Conservation (phyloP, 2,888 invertebrate genomes). For the Cremastinae sp. region DNA sequence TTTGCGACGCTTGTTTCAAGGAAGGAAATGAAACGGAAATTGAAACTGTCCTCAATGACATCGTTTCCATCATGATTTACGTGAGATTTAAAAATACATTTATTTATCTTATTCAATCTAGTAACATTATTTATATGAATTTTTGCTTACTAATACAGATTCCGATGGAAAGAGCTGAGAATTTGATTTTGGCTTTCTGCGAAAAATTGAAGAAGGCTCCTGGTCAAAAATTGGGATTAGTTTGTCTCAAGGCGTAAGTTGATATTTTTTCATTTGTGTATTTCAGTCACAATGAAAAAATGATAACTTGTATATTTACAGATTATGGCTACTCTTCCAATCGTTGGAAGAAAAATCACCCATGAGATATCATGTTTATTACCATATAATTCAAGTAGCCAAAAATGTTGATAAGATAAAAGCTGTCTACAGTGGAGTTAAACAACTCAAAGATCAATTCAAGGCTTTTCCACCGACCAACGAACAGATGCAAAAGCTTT, state of each 20-base stretch:
- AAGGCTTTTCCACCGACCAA: slow-evolving; percentile 90
- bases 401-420: slow-evolving; percentile 92
- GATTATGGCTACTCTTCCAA: slow-evolving; percentile 95
- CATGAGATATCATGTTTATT: slow-evolving; percentile 95
- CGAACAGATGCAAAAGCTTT: slow-evolving; percentile 95
- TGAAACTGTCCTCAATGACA: slow-evolving; percentile 96
- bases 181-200: slow-evolving; percentile 94
- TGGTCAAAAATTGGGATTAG: slow-evolving; percentile 88
- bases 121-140: slow-evolving; percentile 9
- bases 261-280: neutral
- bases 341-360: slow-evolving; percentile 92
- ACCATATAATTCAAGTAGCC: slow-evolving; percentile 93
- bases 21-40: slow-evolving; percentile 93
- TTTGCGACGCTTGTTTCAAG: slow-evolving; percentile 95
- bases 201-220: slow-evolving; percentile 95
- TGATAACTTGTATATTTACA: slow-evolving; percentile 79
- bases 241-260: slow-evolving; percentile 92
- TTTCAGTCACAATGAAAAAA: neutral
- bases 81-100: slow-evolving; percentile 80
- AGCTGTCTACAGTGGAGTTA: slow-evolving; percentile 92
- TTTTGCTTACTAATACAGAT: slow-evolving; percentile 82
- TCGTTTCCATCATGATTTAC: slow-evolving; percentile 96
- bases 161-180: slow-evolving; percentile 92
- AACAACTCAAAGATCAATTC: slow-evolving; percentile 91
- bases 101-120: slow-evolving; percentile 3